Percentiles rank a stretch among this genome's conserved stretches.
These are phyloP conservation scores for Bombylius discolor DNA, from an alignment of 2,888 invertebrate species.

Conservation along the genomic window DNA sequence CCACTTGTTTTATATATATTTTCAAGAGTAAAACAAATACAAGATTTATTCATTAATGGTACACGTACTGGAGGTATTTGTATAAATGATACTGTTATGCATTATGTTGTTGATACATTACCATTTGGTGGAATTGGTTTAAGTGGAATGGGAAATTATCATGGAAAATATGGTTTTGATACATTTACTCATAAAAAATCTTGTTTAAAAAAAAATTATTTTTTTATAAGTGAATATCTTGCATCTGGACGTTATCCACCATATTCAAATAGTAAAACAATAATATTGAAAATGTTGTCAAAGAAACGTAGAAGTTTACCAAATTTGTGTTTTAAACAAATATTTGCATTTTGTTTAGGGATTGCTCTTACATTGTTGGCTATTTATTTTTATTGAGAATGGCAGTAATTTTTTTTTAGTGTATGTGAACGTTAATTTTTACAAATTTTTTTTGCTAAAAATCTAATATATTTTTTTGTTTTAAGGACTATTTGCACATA, in stretches of 20 bases:
- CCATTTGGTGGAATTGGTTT: constrained; percentile 95
- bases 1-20: constrained; percentile 59
- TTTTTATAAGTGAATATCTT: constrained; percentile 54
- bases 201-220: constrained; percentile 58
- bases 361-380: constrained; percentile 46
- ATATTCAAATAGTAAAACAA: constrained; percentile 60
- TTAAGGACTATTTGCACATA: no score
- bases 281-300: constrained; percentile 47
- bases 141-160: constrained; percentile 90
- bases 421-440: no score
- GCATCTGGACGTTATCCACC: constrained; percentile 69
- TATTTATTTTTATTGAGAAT: neutral
- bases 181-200: constrained; percentile 89
- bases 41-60: constrained; percentile 55
- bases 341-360: constrained; percentile 56
- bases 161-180: constrained; percentile 81
- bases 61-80: constrained; percentile 68
- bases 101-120: constrained; percentile 71
- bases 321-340: constrained; percentile 47
- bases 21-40: constrained; percentile 53
- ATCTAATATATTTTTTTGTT: no score
- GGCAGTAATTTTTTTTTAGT: no score
- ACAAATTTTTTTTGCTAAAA: no score
- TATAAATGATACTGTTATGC: constrained; percentile 79
- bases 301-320: constrained; percentile 51